These are phyloP conservation scores for Mesocentrotus franciscanus DNA, from an alignment of 53 echinoderm and acorn worm genomes.

Conservation along the genomic window DNA sequence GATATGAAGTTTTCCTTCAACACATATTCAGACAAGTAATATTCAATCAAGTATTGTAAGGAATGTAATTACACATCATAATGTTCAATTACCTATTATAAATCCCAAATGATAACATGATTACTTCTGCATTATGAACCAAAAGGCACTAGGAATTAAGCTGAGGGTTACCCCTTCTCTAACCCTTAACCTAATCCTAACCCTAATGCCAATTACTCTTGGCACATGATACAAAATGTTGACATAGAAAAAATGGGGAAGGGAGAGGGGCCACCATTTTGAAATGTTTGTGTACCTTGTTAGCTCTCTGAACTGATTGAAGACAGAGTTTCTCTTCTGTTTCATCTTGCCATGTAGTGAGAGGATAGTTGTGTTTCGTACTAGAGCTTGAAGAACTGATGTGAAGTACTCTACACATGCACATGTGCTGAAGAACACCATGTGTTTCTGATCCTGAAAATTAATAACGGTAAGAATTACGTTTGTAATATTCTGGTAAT, in stretches of 20 bases:
- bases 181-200: no score
- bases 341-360: constrained; percentile 98
- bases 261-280: no score
- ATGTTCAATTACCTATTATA: no score
- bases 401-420: constrained; percentile 96
- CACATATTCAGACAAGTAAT: no score
- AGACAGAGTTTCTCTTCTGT: constrained; percentile 77
- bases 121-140: no score
- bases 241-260: no score
- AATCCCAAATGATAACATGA: no score
- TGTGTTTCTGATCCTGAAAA: constrained; percentile 83
- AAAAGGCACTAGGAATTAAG: no score
- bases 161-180: no score
- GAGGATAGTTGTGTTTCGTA: constrained; percentile 81
- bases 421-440: constrained; percentile 99
- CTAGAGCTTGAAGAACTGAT: constrained; percentile 71
- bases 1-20: no score
- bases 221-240: no score
- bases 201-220: no score
- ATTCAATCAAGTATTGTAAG: not conserved
- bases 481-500: not conserved
- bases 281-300: constrained; percentile 71
- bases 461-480: not conserved
- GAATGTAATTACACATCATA: not conserved
- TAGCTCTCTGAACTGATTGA: constrained; percentile 82